Evolutionary conservation across 2,113 vertebrate species (phyloP), one percentile per base, ranked within the genome.

Genomic region (Potamarius usumacintae): DNA sequence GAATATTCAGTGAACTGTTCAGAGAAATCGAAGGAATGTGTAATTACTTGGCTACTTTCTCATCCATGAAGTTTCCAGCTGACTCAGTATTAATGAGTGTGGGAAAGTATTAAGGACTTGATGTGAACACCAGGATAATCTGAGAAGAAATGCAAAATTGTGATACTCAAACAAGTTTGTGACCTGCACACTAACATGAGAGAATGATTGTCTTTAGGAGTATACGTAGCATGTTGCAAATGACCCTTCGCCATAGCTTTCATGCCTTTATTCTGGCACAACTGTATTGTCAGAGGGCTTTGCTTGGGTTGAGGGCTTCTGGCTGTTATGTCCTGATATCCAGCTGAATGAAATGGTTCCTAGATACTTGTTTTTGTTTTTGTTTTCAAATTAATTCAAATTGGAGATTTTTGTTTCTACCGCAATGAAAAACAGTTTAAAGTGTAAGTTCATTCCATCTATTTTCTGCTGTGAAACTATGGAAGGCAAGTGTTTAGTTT

Each of bases 1-100:
- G 20, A 53, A n/a, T 78, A 55, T 27, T 27, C 25, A n/a, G 22
- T 78, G 12, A 79, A 55, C 14, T 79, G 25, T 79, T 55, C 25
- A 55, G n/a, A 79, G 6, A 52, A 79, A 27, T n/a, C 17, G 4
- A 6, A n/a, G 7, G 25, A 17, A 79, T 55, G 25, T 27, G 7
- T 53, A 17, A 79, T 79, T 78, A n/a, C 25, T 79, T 79, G 76
- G 22, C 50, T 55, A 52, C 48, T 77, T 77, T 78, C 25, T 78
- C 22, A 78, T 53, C 74, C 25, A 53, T 53, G 15, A 78, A 78
- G 42, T 76, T 76, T 76, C 42, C 18, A 50, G 1, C 48, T 53
- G 74, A n/a, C 74, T 50, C 50, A 27, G 52, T 79, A 6, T 78
- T 50, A 77, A 15, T 55, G 25, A 78, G 52, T 53, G 22, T 55